Evolutionary conservation across 2,888 invertebrate genomes (phyloP), one percentile per base, ranked within the genome.

Genomic region (Taenaris catops): DNA sequence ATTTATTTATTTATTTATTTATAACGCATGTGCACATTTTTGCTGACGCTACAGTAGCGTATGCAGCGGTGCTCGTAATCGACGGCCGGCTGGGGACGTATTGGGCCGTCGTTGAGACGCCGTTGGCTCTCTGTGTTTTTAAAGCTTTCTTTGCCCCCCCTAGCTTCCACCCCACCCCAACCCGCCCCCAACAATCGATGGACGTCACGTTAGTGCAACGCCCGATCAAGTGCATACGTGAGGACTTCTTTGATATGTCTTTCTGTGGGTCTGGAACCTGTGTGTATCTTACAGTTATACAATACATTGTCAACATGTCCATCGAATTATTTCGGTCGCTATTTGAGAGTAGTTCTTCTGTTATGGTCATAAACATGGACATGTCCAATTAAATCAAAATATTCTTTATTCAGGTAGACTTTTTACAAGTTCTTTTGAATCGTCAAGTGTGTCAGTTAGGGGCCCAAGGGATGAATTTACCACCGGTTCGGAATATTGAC

Each of bases 61-160:
- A 74, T 78, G 76, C 78, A 79, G 57, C 55, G 55, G 56, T 56
- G 64, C 43, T 55, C 61, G 79, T 79, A 83, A 83, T 79, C 80
- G 81, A 72, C 76, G 80, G 75, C 70, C 78, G 73, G 68, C 46
- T 69, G 72, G 81, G 83, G 81, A 83, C 81, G 80, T 76, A 81
- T 79, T 75, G 78, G 79, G 63, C 73, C 79, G 78, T 75, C 79
- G 80, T 63, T 63, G 83, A 81, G 81, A 81, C 80, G 79, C 65
- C 72, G 64, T 59, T 55, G 61, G 61, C 68, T 68, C 70, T 49
- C 51, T 55, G 51, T 55, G 61, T 63, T 64, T 64, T 64, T 61
- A 64, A 62, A 63, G 55, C 60, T 60, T 63, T 63, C 60, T 59
- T 59, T 62, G 48, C 47, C 41, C 53, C 55, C 36, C 20, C 23